These are phyloP conservation scores for Oncorhynchus clarkii DNA, from an alignment of 2,113 vertebrate species.

Conservation along the genomic window DNA sequence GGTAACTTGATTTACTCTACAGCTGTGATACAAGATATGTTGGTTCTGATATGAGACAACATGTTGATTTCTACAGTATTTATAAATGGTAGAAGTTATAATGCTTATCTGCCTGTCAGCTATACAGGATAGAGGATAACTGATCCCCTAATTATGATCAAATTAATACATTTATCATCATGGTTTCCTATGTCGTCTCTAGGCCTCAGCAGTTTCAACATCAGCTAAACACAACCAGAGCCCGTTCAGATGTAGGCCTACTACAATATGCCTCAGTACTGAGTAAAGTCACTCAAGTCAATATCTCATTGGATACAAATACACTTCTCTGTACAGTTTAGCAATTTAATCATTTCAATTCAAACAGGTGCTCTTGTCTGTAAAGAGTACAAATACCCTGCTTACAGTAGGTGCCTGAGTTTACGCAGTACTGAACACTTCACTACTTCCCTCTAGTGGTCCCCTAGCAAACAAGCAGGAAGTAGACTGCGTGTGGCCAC, in stretches of 20 bases:
- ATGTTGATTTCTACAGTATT: neutral
- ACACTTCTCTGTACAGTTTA: slow-evolving; percentile 27
- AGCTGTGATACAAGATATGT: neutral
- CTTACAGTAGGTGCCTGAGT: neutral
- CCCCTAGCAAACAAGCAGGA: neutral
- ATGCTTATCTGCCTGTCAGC: neutral
- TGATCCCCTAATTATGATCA: neutral
- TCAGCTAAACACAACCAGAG: neutral
- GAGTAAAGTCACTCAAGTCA: neutral
- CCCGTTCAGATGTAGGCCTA: neutral
- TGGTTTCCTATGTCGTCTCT: neutral
- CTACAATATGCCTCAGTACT: neutral
- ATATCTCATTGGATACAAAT: neutral
- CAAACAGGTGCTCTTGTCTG: slow-evolving; percentile 8
- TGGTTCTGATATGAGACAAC: neutral
- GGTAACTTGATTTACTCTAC: neutral
- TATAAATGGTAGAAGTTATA: neutral
- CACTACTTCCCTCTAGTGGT: neutral
- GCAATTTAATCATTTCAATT: neutral
- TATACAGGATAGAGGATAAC: neutral
- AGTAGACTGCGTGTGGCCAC: neutral
- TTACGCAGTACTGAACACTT: neutral
- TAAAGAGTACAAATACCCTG: neutral
- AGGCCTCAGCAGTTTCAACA: neutral
- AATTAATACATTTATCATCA: neutral